Base-by-base conservation (phyloP, 1,140 invertebrate species). In the Protaetia brevitarsis region DNA sequence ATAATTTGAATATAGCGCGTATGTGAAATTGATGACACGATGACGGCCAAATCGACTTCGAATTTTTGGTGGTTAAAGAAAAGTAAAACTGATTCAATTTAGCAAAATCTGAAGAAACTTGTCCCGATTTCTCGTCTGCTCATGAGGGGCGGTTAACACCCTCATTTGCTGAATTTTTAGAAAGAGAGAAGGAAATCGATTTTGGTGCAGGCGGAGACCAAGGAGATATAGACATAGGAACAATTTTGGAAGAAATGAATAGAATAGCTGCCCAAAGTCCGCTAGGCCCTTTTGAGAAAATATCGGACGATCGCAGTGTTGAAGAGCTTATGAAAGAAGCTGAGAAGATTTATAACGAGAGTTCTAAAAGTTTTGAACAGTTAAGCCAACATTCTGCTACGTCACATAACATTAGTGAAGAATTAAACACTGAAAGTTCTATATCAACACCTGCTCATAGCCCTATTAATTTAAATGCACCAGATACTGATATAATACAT, bases 331-430 rank as follows among this genome's bases (percentile, higher is more conserved):
- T 79, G 71, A 71, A 72, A 61, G 76, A 79, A 67, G 74, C 76
- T 19, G 78, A 79, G 64, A 74, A 68, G 63, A 73, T 79, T 23
- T 77, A 76, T 64, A 71, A 76, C 36, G 77, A 78, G 63, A 79
- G 78, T 66, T 79, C 78, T 7, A 78, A 78, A 64, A 77, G 75
- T 60, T 79, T 78, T 68, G 78, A 79, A 66, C 78, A 79, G 56
- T 66, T 79, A 10, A 77, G 76, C 51, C 73, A 74, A 41, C 65
- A 69, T 27, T 77, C 76, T 8, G 73, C 72, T 64, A 77, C 76
- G 5, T 77, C 75, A 4, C 72, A 76, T 30, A 76, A 76, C 71
- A 66, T 78, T 45, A 71, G 72, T 21, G 65, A 62, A 16, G 74
- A 76, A 57, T 63, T 76, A 36, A 57, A 71, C 13, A 71, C 69